A percentile compares a stretch with the other conserved stretches of the same genome.
Conservation (phyloP, 2,797 vertebrate species). For the Enteromius viviparus region DNA sequence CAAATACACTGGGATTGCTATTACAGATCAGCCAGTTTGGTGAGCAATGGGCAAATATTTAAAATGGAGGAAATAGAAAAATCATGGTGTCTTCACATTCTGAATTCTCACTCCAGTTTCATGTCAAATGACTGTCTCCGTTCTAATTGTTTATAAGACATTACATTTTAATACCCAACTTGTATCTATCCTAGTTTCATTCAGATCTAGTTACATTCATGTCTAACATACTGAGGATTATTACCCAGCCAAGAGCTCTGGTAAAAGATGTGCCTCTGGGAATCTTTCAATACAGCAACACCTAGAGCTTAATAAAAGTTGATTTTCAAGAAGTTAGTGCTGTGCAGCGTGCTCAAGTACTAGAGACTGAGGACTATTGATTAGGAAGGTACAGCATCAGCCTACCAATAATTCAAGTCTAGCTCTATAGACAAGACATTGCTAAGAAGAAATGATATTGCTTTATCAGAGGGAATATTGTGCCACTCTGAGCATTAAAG, state of each 20-base stretch:
- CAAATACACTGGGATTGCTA: conserved; percentile 2
- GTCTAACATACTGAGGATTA: not conserved
- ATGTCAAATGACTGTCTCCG: not conserved
- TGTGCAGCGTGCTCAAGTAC: not conserved
- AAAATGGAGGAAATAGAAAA: not conserved
- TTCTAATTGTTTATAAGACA: not conserved
- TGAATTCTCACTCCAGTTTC: not conserved
- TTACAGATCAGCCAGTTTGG: not conserved
- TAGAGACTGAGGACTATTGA: not conserved
- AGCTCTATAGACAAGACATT: not conserved
- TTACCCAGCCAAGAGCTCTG: not conserved
- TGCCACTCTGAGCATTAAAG: not conserved
- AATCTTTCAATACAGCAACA: not conserved
- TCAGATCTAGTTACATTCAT: not conserved
- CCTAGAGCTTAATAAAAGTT: not conserved
- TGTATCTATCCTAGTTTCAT: not conserved
- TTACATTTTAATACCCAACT: too few relatives aligned
- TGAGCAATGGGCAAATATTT: conserved; percentile 23
- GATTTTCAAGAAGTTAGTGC: conserved; percentile 1
- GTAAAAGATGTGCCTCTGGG: not conserved
- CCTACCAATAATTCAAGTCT: not conserved
- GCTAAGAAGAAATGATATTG: not conserved
- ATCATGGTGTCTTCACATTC: not conserved
- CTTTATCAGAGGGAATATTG: not conserved
- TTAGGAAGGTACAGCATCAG: conserved; percentile 10